Base-by-base conservation (phyloP, 2,113 vertebrate species). In the Lanius ludovicianus region DNA sequence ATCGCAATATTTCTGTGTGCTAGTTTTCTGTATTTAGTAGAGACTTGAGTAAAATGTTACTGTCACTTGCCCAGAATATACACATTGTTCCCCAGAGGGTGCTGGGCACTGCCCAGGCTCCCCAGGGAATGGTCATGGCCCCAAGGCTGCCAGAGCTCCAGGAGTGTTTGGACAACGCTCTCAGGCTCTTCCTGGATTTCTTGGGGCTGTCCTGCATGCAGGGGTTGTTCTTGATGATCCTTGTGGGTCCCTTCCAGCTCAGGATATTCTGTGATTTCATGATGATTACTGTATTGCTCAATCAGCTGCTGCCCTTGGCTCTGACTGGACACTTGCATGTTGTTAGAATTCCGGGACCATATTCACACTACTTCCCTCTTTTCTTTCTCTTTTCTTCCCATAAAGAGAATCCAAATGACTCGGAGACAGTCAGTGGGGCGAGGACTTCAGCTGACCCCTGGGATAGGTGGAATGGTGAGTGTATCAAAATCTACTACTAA, bases 391-490 rank as follows among this genome's bases (percentile, higher is more conserved):
- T 37, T 37, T 37, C 37, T 37, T 37, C 25, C 65, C 63, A 2
- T 91, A 50, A 65, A 98, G 98, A 97, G 98, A 86, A 98, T 98
- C 90, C 98, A 98, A 89, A 98, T 98, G 98, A 96, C 97, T 31
- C 98, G 99, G 31, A 98, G 99, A 22, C 99, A 99, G 88, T 99
- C 98, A 0, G 98, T 98, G 47, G 98, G 98, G 11, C 98, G 99
- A 89, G 98, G 99, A 31, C 98, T 99, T 90, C 99, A 99, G 94
- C 94, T 99, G 44, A 98, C 98, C 47, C 97, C 99, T 35, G 98
- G 99, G 30, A 97, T 98, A 83, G 98, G 98, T 21, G 98, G 98
- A 47, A 97, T 98, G 98, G 99, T 99, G 92, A 98, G 98, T 97
- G 89, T 31, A 6, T 24, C 17, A 23, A 79, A 68, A n/a, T 44